Evolutionary conservation across 2,888 invertebrate species (phyloP).

Genomic region (Acrocyrtus sp.): DNA sequence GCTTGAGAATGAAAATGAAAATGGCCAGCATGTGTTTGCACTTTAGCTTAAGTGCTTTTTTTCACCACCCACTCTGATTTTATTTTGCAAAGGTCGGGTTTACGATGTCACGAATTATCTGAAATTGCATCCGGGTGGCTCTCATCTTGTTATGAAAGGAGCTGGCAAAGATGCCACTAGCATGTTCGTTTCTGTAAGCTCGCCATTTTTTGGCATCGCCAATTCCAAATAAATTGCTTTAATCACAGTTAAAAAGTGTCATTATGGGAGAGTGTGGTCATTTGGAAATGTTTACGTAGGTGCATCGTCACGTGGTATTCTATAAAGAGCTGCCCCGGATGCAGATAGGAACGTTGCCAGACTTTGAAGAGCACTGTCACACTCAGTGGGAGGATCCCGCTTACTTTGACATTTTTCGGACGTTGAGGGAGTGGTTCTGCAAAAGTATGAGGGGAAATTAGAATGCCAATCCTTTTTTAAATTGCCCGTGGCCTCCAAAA

Average conservation of each 20-base stretch:
- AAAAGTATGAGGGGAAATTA: too few relatives aligned
- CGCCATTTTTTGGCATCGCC: too few relatives aligned
- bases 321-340: constrained; percentile 6
- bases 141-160: constrained; percentile 55
- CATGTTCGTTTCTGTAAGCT: constrained; percentile 28
- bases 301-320: constrained; percentile 32
- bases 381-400: constrained; percentile 28
- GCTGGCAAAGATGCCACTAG: constrained; percentile 46
- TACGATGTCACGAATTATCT: constrained; percentile 54
- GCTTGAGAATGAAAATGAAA: too few relatives aligned
- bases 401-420: constrained; percentile 3
- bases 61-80: neutral
- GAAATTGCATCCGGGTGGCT: constrained; percentile 55
- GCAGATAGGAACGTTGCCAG: constrained; percentile 30
- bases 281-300: neutral
- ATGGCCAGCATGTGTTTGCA: too few relatives aligned
- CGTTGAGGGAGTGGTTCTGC: constrained; percentile 12
- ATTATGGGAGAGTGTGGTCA: neutral
- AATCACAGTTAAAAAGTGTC: too few relatives aligned
- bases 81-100: constrained; percentile 24
- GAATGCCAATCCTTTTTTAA: too few relatives aligned
- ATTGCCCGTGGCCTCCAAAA: too few relatives aligned
- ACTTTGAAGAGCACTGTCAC: constrained; percentile 20
- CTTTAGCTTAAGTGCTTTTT: neutral
- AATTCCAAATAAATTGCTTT: too few relatives aligned